A percentile compares a stretch with the other conserved stretches of the same genome.
These are phyloP conservation scores for Oedothorax gibbosus DNA, from an alignment of 1,140 invertebrate species.

Conservation along the genomic window DNA sequence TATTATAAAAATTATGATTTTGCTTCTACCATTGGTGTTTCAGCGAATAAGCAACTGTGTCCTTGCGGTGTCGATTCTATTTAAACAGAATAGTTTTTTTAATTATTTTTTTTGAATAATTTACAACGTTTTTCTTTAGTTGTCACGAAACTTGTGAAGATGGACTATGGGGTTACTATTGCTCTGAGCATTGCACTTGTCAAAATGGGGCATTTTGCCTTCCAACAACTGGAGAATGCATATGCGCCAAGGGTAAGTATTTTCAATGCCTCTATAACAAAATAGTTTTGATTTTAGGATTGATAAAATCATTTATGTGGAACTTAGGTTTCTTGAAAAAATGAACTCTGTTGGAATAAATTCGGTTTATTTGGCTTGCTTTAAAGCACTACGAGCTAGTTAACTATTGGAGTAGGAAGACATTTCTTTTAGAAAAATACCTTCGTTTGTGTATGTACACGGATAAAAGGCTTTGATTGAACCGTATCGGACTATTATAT, in stretches of 20 bases:
- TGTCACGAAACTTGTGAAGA: slow-evolving; percentile 81
- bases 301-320: too few species aligned
- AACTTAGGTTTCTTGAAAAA: too few species aligned
- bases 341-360: too few species aligned
- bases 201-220: slow-evolving; percentile 88
- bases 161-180: slow-evolving; percentile 83
- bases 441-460: too few species aligned
- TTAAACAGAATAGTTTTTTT: background rate
- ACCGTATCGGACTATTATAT: too few species aligned
- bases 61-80: background rate
- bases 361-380: too few species aligned
- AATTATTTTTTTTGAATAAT: background rate
- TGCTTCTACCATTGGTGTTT: too few species aligned
- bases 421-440: too few species aligned
- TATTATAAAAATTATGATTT: too few species aligned
- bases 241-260: background rate
- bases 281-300: background rate
- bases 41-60: background rate
- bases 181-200: slow-evolving; percentile 82
- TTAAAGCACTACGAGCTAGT: too few species aligned
- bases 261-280: background rate
- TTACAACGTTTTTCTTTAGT: background rate
- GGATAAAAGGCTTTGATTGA: too few species aligned
- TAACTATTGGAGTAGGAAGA: too few species aligned
- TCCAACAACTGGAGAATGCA: slow-evolving; percentile 77